Evolutionary conservation across 1,140 invertebrate genomes (phyloP).

Genomic region (Saxidomus purpurata): DNA sequence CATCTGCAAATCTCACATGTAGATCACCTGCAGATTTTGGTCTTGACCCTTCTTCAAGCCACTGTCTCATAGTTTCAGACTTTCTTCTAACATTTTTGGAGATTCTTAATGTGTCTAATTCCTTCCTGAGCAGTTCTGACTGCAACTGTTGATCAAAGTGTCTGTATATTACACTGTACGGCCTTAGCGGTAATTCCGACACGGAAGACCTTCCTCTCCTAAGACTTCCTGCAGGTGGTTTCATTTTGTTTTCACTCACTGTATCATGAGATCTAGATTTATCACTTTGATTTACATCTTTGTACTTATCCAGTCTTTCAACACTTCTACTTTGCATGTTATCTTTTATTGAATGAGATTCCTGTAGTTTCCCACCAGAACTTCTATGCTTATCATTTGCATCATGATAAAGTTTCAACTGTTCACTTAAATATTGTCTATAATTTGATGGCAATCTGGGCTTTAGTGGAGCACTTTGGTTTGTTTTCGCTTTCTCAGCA

Average conservation of each 20-base stretch:
- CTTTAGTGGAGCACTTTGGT: constrained; percentile 40
- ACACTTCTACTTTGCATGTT: background rate
- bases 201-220: constrained; percentile 6
- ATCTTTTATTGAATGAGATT: background rate
- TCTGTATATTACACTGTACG: constrained; percentile 36
- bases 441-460: constrained; percentile 51
- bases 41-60: constrained; percentile 27
- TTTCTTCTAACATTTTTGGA: constrained; percentile 57
- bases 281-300: background rate
- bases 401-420: constrained; percentile 6
- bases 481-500: background rate
- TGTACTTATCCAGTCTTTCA: background rate
- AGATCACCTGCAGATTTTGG: constrained; percentile 25
- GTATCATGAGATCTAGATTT: background rate
- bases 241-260: background rate
- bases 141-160: constrained; percentile 57
- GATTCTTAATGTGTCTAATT: constrained; percentile 49
- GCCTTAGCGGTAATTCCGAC: constrained; percentile 21
- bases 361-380: background rate
- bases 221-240: background rate
- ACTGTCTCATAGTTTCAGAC: constrained; percentile 55
- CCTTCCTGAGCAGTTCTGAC: constrained; percentile 54
- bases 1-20: constrained; percentile 60
- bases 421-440: constrained; percentile 27
- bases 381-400: background rate